Evolutionary conservation across 2,888 invertebrate species (phyloP), one percentile per base, ranked within the genome.

Genomic region (Agrotis clavis): DNA sequence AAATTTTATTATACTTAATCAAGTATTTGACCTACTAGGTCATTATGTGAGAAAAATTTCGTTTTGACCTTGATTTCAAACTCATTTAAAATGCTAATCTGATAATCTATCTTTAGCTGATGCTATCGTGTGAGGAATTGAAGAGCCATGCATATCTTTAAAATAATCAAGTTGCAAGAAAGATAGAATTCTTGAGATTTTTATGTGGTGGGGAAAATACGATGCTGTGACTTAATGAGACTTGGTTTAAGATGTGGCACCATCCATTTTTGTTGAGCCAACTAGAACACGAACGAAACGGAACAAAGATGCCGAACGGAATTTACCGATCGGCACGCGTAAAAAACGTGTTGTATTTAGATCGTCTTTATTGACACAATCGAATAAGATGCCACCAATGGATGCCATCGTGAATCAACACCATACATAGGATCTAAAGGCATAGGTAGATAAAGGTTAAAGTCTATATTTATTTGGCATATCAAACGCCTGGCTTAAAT

Each of bases 71-170:
- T 81, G 30, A 16, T n/a, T 6, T 41, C 16, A 50, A 18, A 62
- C 48, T 53, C n/a, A 64, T 71, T 81, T 67, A 53, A 67, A 70
- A 71, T 79, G 70, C 77, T 70, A 77, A 78, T 81, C 47, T 25
- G 77, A 70, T 63, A 25, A 51, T 25, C 64, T 64, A 79, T 73
- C 59, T 64, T 65, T 51, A 45, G 65, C 60, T 57, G 57, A 1
- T 57, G 57, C 35, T 51, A 25, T 65, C 76, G 74, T 65, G 41
- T 79, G 79, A 61, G 56, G 16, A 65, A 54, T 61, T 65, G 65
- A 79, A 79, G 79, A 73, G 78, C 25, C 56, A 19, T 73, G 79
- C 62, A 72, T 63, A 53, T 79, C 60, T 73, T 76, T n/a, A 65
- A 76, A 61, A 51, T 9, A 25, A 74, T 51, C 74, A 61, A 65